Percentiles rank a stretch among this genome's conserved stretches.
These are phyloP conservation scores for Sphinx pinastri DNA, from an alignment of 2,888 invertebrate genomes.

Conservation along the genomic window DNA sequence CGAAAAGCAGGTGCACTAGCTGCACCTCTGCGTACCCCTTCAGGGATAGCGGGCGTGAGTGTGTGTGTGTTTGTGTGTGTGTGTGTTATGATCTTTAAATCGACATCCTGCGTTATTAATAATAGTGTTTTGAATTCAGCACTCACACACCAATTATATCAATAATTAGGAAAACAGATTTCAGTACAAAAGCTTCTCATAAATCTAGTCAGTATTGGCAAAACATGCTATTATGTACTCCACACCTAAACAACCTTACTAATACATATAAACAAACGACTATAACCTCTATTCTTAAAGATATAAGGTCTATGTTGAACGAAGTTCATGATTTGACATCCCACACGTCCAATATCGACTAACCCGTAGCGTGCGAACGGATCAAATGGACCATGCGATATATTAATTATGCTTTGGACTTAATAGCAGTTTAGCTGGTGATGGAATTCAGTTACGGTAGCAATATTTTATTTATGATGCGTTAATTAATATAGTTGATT, in stretches of 20 bases:
- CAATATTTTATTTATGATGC: not conserved
- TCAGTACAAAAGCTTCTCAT: slow-evolving; percentile 26
- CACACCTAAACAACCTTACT: slow-evolving; percentile 18
- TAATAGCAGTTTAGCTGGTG: slow-evolving; percentile 11
- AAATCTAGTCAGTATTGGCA: slow-evolving; percentile 29
- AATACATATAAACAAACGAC: not conserved
- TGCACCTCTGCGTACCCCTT: too few species aligned
- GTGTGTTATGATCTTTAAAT: too few species aligned
- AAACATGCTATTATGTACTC: slow-evolving; percentile 26
- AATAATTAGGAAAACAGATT: slow-evolving; percentile 29
- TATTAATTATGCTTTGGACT: slow-evolving; percentile 10
- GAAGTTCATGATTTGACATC: slow-evolving; percentile 15
- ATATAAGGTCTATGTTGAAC: not conserved
- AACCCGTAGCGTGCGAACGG: slow-evolving; percentile 24
- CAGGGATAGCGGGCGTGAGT: too few species aligned
- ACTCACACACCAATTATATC: slow-evolving; percentile 15
- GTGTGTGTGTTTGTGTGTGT: too few species aligned
- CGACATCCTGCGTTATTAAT: too few species aligned
- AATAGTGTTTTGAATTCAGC: too few species aligned
- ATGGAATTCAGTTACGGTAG: slow-evolving; percentile 1
- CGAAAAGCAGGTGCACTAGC: too few species aligned
- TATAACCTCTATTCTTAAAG: not conserved
- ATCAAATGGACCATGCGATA: slow-evolving; percentile 28
- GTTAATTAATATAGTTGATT: not conserved
- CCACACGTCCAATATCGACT: slow-evolving; percentile 24